Percentiles rank a stretch among this genome's conserved stretches.
phyloP scores from a whole-genome alignment of 1,140 invertebrate genomes.

The Solen grandis region DNA sequence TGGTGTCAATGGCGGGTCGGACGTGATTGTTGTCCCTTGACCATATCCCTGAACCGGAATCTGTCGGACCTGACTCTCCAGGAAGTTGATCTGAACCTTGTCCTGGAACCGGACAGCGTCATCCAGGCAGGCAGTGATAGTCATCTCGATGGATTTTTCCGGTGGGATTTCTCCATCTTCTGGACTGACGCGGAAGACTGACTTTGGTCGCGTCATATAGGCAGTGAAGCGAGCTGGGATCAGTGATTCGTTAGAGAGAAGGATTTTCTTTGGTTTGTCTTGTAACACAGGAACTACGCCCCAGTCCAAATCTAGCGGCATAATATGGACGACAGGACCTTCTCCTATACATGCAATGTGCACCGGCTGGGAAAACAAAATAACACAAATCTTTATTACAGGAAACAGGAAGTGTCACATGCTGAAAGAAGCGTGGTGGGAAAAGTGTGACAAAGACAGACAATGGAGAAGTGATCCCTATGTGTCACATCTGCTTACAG shows the following conservation, averaged over 20 bases:
- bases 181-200: constrained; percentile 78
- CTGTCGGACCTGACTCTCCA: constrained; percentile 71
- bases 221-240: constrained; percentile 80
- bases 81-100: constrained; percentile 78
- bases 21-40: constrained; percentile 79
- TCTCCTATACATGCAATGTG: constrained; percentile 80
- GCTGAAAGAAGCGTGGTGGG: too few relatives aligned
- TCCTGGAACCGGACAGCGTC: constrained; percentile 80
- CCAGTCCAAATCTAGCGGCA: constrained; percentile 78
- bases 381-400: constrained; percentile 3
- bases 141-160: constrained; percentile 71
- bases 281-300: constrained; percentile 78
- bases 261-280: constrained; percentile 70
- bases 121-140: constrained; percentile 76
- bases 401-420: too few relatives aligned
- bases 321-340: constrained; percentile 80
- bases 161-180: constrained; percentile 74
- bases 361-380: constrained; percentile 70
- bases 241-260: constrained; percentile 80
- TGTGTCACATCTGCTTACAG: too few relatives aligned
- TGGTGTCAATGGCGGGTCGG: constrained; percentile 75
- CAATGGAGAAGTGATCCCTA: too few relatives aligned
- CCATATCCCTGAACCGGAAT: constrained; percentile 77
- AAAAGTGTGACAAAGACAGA: too few relatives aligned
- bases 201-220: constrained; percentile 77